phyloP scores from a whole-genome alignment of 1,140 invertebrate genomes.

The Trichoplusia ni region DNA sequence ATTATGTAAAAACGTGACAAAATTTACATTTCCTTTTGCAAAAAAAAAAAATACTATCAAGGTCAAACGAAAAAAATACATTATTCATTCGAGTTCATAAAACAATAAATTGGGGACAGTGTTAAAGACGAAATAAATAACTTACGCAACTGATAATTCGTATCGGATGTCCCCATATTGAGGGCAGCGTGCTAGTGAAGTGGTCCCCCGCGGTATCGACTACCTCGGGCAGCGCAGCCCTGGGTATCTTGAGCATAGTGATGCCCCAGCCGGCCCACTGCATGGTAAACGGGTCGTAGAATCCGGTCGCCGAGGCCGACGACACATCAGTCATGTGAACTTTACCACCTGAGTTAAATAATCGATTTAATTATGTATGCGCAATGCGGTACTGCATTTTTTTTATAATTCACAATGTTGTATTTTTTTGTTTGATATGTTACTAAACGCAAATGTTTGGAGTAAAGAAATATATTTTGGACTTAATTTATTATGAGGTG shows the following conservation, averaged over 20 bases:
- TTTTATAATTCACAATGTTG: not conserved
- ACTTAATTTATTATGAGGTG: too few relatives aligned
- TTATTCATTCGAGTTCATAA: too few relatives aligned
- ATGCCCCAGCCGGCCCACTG: conserved; percentile 89
- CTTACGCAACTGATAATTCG: conserved; percentile 90
- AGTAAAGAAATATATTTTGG: too few relatives aligned
- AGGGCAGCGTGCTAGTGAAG: conserved; percentile 85
- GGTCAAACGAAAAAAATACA: too few relatives aligned
- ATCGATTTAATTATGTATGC: not conserved
- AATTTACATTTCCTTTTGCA: too few relatives aligned
- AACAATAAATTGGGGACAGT: too few relatives aligned
- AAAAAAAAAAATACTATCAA: too few relatives aligned
- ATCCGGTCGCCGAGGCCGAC: conserved; percentile 93
- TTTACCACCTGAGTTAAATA: conserved; percentile 76
- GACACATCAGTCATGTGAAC: conserved; percentile 93
- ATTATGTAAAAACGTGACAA: too few relatives aligned
- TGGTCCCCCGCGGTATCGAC: conserved; percentile 88
- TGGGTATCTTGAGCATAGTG: conserved; percentile 87
- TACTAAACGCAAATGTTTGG: too few relatives aligned
- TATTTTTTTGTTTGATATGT: too few relatives aligned
- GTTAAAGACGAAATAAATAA: conserved; percentile 29
- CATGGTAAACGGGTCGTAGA: conserved; percentile 96
- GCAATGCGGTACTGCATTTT: not conserved
- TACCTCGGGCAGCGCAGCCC: conserved; percentile 89
- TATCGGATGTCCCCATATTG: conserved; percentile 89